These are phyloP conservation scores for Lysandra coridon DNA, from an alignment of 2,888 invertebrate species.

Conservation along the genomic window DNA sequence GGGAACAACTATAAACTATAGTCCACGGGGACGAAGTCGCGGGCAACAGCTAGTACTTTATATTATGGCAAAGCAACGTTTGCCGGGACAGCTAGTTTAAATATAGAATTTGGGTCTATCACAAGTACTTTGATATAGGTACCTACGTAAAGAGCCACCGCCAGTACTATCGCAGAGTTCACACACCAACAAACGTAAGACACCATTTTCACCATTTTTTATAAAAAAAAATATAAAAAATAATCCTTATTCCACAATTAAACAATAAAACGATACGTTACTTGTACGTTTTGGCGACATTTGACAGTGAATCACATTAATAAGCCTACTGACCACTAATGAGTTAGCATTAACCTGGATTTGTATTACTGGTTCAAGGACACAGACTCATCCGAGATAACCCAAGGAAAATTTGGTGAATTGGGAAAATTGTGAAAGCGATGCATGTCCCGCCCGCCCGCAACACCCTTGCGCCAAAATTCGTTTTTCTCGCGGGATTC, in stretches of 20 bases:
- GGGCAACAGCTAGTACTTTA: no score
- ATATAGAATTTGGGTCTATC: neutral
- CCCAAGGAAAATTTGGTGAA: neutral
- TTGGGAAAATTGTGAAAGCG: neutral
- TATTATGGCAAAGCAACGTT: no score
- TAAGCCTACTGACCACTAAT: neutral
- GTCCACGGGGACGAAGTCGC: no score
- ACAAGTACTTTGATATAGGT: neutral
- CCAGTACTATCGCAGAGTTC: neutral
- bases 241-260: neutral
- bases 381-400: slow-evolving; percentile 13
- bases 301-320: slow-evolving; percentile 4
- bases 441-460: neutral
- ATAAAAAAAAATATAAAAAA: neutral
- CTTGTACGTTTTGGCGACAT: neutral
- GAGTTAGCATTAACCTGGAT: slow-evolving; percentile 14
- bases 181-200: neutral
- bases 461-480: no score
- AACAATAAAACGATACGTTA: neutral
- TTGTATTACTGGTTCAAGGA: slow-evolving; percentile 5
- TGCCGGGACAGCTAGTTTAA: no score
- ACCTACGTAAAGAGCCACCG: neutral
- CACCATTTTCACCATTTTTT: neutral
- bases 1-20: no score
- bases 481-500: no score